Percentiles rank a stretch among this genome's conserved stretches.
These are phyloP conservation scores for Actinia equina DNA, from an alignment of 64 coral and sea anemone species.

Conservation along the genomic window DNA sequence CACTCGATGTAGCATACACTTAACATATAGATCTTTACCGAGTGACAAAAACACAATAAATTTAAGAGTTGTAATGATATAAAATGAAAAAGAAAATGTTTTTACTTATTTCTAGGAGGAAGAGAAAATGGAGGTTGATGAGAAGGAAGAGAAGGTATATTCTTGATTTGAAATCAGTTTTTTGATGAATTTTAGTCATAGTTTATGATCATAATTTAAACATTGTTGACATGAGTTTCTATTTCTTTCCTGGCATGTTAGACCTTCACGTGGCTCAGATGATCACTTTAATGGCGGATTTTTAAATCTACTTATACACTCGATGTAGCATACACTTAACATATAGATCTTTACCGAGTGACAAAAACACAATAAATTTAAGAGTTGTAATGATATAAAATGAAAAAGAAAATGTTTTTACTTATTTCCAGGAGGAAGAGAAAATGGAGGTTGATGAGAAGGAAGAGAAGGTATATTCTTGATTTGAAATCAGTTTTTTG, in stretches of 20 bases:
- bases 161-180: not conserved
- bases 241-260: not conserved
- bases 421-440: slow-evolving; percentile 35
- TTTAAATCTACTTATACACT: too few relatives aligned
- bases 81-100: not conserved
- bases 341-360: too few relatives aligned
- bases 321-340: too few relatives aligned
- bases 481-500: not conserved
- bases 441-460: slow-evolving; percentile 57
- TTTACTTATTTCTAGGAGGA: slow-evolving; percentile 19
- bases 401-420: not conserved
- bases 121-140: slow-evolving; percentile 53
- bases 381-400: too few relatives aligned
- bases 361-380: too few relatives aligned
- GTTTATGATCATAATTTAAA: not conserved
- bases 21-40: too few relatives aligned
- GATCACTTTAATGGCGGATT: too few relatives aligned
- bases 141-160: slow-evolving; percentile 29
- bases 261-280: too few relatives aligned
- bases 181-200: too few relatives aligned
- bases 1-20: too few relatives aligned
- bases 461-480: slow-evolving; percentile 3
- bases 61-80: too few relatives aligned
- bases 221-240: not conserved
- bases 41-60: too few relatives aligned